Percentiles rank a stretch among this genome's conserved stretches.
These are phyloP conservation scores for Mycetomoellerius zeteki DNA, from an alignment of 1,140 invertebrate species.

Conservation along the genomic window DNA sequence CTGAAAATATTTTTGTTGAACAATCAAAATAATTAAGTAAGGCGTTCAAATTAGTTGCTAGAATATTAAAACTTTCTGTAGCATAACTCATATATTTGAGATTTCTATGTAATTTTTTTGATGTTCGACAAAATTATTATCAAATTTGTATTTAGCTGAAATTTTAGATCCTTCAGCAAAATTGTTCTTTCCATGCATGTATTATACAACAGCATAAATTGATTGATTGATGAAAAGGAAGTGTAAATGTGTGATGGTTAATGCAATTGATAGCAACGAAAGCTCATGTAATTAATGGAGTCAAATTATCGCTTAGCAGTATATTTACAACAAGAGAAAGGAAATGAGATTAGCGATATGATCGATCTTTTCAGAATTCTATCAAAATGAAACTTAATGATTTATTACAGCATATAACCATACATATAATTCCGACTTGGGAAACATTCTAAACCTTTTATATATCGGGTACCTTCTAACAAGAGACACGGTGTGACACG, in stretches of 20 bases:
- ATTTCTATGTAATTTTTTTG: no score
- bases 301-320: neutral
- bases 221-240: constrained; percentile 1
- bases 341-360: neutral
- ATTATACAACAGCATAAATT: neutral
- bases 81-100: no score
- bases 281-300: neutral
- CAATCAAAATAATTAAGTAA: no score
- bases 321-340: neutral
- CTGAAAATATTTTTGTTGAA: no score
- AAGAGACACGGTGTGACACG: no score
- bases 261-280: neutral
- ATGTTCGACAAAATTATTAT: no score
- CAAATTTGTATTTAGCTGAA: no score
- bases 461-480: no score
- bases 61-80: no score
- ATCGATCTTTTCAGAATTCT: neutral
- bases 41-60: no score
- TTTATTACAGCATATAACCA: neutral
- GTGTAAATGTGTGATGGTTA: neutral
- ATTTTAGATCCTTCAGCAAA: no score
- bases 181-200: neutral
- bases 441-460: neutral
- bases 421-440: neutral
- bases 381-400: neutral